Conservation (phyloP, 2,888 invertebrate species). For the Yponomeuta sedellus region DNA sequence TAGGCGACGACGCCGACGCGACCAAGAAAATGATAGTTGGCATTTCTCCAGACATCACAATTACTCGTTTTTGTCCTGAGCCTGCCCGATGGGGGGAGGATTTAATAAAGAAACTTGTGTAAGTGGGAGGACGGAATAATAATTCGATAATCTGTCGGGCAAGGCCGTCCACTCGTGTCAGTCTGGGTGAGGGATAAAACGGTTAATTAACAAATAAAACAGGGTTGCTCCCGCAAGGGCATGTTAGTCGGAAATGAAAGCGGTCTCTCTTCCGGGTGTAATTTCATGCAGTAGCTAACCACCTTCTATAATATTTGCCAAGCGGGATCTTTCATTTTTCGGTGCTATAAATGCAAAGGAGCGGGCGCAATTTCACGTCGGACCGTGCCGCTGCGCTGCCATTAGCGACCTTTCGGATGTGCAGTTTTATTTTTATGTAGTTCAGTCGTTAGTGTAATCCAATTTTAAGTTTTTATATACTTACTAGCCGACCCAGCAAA, state of each 20-base stretch:
- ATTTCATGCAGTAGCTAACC: not conserved
- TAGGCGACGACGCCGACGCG: constrained; percentile 28
- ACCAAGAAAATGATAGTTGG: constrained; percentile 35
- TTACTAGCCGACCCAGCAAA: too few species aligned
- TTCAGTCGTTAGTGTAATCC: not conserved
- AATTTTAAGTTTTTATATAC: too few species aligned
- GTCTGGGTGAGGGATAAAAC: not conserved
- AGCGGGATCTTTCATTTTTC: constrained; percentile 40
- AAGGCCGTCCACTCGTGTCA: not conserved
- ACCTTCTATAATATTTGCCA: constrained; percentile 10
- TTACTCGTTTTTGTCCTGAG: constrained; percentile 32
- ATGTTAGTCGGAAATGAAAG: not conserved
- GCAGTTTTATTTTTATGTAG: not conserved
- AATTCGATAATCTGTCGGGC: not conserved
- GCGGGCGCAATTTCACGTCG: constrained; percentile 41
- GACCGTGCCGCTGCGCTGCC: not conserved
- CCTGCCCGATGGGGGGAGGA: constrained; percentile 17
- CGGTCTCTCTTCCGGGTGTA: not conserved
- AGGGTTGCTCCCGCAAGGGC: not conserved
- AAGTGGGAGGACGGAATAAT: constrained; percentile 17
- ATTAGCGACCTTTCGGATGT: not conserved
- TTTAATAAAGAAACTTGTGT: constrained; percentile 21
- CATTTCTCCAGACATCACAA: constrained; percentile 36
- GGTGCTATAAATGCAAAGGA: constrained; percentile 60
- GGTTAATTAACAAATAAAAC: not conserved